Evolutionary conservation across 2,888 invertebrate species (phyloP).

Genomic region (Melanophora roralis): DNA sequence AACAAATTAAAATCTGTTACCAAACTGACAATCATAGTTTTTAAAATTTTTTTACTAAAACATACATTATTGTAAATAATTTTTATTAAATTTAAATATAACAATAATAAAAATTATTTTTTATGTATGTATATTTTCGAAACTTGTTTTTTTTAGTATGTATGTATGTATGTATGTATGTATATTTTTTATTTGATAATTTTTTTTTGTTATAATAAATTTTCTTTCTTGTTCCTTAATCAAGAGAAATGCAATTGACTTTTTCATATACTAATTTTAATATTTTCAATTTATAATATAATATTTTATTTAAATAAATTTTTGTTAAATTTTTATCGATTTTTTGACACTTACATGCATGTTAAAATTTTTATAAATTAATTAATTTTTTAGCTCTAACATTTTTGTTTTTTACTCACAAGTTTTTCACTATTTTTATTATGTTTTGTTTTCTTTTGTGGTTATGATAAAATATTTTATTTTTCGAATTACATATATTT

Average conservation of each 20-base stretch:
- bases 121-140: neutral
- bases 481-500: conserved; percentile 19
- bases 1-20: too few species aligned
- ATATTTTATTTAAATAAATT: conserved; percentile 35
- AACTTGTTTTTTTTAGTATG: neutral
- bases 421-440: conserved; percentile 6
- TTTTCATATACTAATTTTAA: conserved; percentile 59
- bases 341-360: conserved; percentile 62
- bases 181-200: conserved; percentile 4
- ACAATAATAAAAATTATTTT: too few species aligned
- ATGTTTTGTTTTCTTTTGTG: conserved; percentile 7
- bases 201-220: neutral
- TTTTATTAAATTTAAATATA: neutral
- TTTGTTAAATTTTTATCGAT: conserved; percentile 59
- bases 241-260: conserved; percentile 63
- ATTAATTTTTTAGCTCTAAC: conserved; percentile 55
- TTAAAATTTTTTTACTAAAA: neutral
- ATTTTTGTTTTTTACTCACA: conserved; percentile 43
- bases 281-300: conserved; percentile 44
- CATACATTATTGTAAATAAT: too few species aligned
- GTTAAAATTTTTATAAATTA: conserved; percentile 22
- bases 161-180: conserved; percentile 1
- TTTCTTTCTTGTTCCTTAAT: conserved; percentile 52
- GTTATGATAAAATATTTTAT: conserved; percentile 43
- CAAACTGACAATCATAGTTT: too few species aligned